Evolutionary conservation across 1,140 invertebrate genomes (phyloP), one percentile per base, ranked within the genome.

Genomic region (Microplitis demolitor): DNA sequence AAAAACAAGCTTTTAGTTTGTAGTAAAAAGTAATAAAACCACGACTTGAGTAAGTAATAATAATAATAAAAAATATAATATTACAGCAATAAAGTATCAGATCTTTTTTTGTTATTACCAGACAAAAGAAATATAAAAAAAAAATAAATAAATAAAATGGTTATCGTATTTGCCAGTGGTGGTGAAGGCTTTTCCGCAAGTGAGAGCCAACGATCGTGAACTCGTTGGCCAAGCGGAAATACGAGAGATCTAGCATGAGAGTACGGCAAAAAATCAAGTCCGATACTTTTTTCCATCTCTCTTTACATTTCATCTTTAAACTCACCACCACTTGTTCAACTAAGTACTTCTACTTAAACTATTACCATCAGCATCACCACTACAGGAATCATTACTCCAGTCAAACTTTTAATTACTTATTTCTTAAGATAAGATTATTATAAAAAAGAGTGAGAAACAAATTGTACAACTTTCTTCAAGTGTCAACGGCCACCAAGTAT

Each of bases 361-460:
- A 24, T 56, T 24, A 56, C 53, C 14, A 24, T 45, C 39, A 11
- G 8, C 39, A 45, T 45, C 39, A 45, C 39, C 39, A 45, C 39
- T 45, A 54, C 53, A 16, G 53, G 76, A 84, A 83, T 82, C 77
- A 77, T 77, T 75, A 78, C 16, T 80, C 60, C 77, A 73, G 75
- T 80, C 71, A 70, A 84, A 82, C 82, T 82, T 84, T 84, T 83
- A 84, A 85, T 84, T 84, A 84, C 78, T 75, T 66, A 68, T 69
- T 78, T 78, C 78, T 80, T 73, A 58, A 77, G 73, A 64, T 14
- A 35, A 37, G n/a, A 56, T 51, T 45, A 37, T 11, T 24, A 16
- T 31, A 56, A 14, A 51, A n/a, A 6, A 51, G 34, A 14, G 53
- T 31, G 13, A 5, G 63, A 64, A 51, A 53, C 34, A 66, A 60